A percentile compares a stretch with the other conserved stretches of the same genome.
phyloP scores from a whole-genome alignment of 1,140 invertebrate genomes.

The Periplaneta americana region DNA sequence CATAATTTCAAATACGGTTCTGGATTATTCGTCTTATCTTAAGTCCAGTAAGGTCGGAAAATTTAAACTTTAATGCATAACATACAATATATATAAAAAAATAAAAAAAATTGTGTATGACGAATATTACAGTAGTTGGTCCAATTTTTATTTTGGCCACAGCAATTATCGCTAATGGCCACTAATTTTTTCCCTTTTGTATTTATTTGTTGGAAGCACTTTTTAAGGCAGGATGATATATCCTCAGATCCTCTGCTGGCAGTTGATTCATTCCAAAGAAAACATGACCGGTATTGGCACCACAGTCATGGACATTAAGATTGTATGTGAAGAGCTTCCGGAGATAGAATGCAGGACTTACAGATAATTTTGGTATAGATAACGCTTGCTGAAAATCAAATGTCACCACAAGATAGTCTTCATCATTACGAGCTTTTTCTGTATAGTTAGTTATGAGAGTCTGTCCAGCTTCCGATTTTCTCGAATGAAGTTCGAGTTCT shows the following conservation, averaged over 20 bases:
- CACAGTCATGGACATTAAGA: constrained; percentile 6
- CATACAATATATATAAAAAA: too few relatives aligned
- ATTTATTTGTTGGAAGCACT: constrained; percentile 1
- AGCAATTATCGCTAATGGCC: constrained; percentile 4
- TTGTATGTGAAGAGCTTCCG: constrained; percentile 6
- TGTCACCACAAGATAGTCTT: too few relatives aligned
- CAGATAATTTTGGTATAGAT: constrained; percentile 9
- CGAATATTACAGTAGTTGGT: too few relatives aligned
- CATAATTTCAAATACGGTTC: too few relatives aligned
- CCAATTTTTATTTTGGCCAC: constrained; percentile 14
- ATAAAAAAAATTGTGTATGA: too few relatives aligned
- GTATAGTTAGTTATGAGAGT: not conserved
- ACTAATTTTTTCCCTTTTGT: not conserved
- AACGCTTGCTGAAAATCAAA: constrained; percentile 8
- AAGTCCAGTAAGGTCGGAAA: too few relatives aligned
- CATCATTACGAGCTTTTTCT: not conserved
- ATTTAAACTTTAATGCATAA: too few relatives aligned
- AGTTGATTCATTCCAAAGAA: constrained; percentile 5
- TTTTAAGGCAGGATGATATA: constrained; percentile 6
- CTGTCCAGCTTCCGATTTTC: not conserved
- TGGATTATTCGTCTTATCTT: too few relatives aligned
- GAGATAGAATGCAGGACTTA: not conserved
- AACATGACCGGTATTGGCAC: not conserved
- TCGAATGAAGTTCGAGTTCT: not conserved
- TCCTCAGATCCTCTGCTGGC: constrained; percentile 3